phyloP scores from a whole-genome alignment of 2,113 vertebrate genomes.

The Cricetomys ansorgei region DNA sequence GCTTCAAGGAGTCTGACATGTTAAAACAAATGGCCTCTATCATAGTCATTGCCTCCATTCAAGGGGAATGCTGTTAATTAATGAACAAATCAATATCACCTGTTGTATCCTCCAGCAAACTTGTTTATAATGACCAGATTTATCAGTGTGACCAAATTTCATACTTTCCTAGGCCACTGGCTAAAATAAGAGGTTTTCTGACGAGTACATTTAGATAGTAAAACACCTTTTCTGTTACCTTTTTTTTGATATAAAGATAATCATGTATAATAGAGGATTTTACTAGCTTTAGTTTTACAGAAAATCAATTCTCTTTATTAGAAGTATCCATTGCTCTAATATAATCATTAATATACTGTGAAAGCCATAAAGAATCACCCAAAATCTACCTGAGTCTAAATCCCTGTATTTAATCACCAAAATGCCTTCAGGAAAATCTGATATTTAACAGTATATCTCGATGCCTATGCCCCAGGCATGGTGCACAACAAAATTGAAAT shows the following conservation, averaged over 20 bases:
- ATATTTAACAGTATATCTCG: constrained; percentile 62
- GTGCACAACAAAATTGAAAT: constrained; percentile 62
- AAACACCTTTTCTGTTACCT: constrained; percentile 44
- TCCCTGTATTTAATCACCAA: constrained; percentile 71
- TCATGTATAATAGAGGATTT: background rate
- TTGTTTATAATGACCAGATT: constrained; percentile 20
- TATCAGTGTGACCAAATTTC: background rate
- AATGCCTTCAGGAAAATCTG: constrained; percentile 67
- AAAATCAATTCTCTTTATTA: constrained; percentile 48
- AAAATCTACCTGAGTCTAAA: constrained; percentile 62
- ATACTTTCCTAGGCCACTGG: constrained; percentile 19
- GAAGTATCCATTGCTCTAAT: constrained; percentile 51
- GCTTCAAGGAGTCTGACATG: background rate
- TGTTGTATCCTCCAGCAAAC: constrained; percentile 19
- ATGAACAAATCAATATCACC: background rate
- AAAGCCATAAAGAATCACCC: constrained; percentile 59
- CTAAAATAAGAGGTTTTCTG: constrained; percentile 46
- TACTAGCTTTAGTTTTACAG: constrained; percentile 56
- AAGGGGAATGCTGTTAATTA: background rate
- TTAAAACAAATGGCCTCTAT: constrained; percentile 16
- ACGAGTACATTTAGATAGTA: background rate
- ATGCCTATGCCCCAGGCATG: constrained; percentile 53
- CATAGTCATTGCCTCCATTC: background rate
- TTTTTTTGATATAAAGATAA: constrained; percentile 57
- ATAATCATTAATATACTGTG: constrained; percentile 59